phyloP scores from a whole-genome alignment of 2,113 vertebrate genomes.

The Ictalurus punctatus region DNA sequence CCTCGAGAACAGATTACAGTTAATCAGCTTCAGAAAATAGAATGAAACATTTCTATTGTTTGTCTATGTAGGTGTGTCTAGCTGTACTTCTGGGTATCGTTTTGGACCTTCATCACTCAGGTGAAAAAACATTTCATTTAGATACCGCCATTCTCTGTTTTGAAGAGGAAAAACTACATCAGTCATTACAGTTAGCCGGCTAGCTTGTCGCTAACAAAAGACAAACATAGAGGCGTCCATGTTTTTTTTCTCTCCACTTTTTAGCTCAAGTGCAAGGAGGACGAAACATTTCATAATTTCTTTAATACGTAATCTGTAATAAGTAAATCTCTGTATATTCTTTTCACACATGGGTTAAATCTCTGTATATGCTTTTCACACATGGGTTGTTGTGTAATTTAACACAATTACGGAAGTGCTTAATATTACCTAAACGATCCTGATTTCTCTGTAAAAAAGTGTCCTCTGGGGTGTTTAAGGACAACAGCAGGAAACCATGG shows the following conservation, averaged over 20 bases:
- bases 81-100: not conserved
- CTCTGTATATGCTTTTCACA: not conserved
- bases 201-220: not conserved
- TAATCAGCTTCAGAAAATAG: constrained; percentile 10
- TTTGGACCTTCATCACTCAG: not conserved
- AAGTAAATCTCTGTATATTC: not conserved
- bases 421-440: not conserved
- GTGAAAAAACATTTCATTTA: not conserved
- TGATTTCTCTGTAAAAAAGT: not conserved
- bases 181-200: not conserved
- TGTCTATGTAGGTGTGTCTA: not conserved
- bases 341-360: no score
- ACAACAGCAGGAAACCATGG: constrained; percentile 28
- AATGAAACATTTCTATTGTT: constrained; percentile 5
- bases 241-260: not conserved
- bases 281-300: not conserved
- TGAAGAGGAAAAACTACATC: not conserved
- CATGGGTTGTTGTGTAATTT: not conserved
- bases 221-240: not conserved
- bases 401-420: not conserved
- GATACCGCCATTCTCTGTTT: not conserved
- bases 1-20: constrained; percentile 12
- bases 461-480: constrained; percentile 15
- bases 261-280: not conserved
- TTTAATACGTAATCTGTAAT: not conserved